Conservation (phyloP, 1,140 invertebrate genomes). For the Heliconius nattereri region DNA sequence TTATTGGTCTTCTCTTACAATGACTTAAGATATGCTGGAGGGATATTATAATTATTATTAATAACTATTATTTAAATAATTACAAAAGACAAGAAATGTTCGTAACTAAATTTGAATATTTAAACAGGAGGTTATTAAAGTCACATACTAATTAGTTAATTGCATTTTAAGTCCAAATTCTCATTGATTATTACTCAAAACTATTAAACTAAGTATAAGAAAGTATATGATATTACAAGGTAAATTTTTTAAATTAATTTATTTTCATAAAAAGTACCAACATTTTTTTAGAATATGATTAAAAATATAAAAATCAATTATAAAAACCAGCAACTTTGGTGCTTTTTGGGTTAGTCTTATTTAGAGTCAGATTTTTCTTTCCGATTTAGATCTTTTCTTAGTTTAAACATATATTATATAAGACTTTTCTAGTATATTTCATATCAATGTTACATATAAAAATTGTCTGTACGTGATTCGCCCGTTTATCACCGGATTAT, state of each 20-base stretch:
- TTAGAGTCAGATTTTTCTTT: neutral
- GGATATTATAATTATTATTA: neutral
- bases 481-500: conserved; percentile 26
- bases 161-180: too few relatives aligned
- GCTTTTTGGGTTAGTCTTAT: neutral
- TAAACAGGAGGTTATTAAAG: neutral
- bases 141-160: neutral
- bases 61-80: too few relatives aligned
- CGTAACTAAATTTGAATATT: too few relatives aligned
- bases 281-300: too few relatives aligned
- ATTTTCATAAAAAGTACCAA: too few relatives aligned
- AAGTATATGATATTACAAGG: too few relatives aligned
- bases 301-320: neutral
- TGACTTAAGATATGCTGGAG: neutral
- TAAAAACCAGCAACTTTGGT: too few relatives aligned
- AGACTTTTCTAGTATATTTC: neutral
- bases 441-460: conserved; percentile 18
- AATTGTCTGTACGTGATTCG: conserved; percentile 22
- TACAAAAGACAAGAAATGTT: too few relatives aligned
- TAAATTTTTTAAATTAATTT: too few relatives aligned
- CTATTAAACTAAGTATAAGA: too few relatives aligned
- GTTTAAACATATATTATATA: neutral
- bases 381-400: too few relatives aligned
- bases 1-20: neutral
- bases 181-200: too few relatives aligned